Evolutionary conservation across 2,113 vertebrate genomes (phyloP), one percentile per base, ranked within the genome.

Genomic region (Notiomystis cincta): DNA sequence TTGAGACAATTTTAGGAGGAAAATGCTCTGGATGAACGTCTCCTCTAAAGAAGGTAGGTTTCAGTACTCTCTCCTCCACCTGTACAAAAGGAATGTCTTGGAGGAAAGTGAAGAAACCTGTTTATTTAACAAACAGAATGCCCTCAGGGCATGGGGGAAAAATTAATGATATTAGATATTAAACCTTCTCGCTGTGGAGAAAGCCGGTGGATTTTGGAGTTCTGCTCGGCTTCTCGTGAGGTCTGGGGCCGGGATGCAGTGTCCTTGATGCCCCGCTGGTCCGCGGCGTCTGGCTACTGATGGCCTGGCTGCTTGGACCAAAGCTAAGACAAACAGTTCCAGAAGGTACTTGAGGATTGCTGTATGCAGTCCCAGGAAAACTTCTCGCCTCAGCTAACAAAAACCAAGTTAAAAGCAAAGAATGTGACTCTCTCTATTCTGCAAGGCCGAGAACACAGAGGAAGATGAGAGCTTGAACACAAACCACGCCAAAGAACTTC

Each of bases 251-350:
- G 7, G 62, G 30, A 65, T 65, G 61, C 40, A 22, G 61, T 44
- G 62, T 44, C 40, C 61, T 7, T 7, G 6, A 6, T 4, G 2
- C 13, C 13, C 61, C 5, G 4, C 61, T 2, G 2, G 38, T 42
- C 61, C 40, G 44, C 30, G 15, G 42, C 42, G 1, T 44, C 40
- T 13, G 10, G 40, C 21, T 44, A n/a, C 62, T 23, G 2, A 16
- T 65, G 37, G 14, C 44, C 30, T 45, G 30, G 30, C 44, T 21
- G 16, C 15, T 65, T 6, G 3, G 23, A 44, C 40, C 1, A 14
- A 28, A 64, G 40, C 40, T 33, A 64, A 64, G 62, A 13, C 42
- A 40, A 44, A 64, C 40, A 64, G 40, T 16, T 64, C 30, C 62
- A 44, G 40, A 64, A 64, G 40, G 33, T 40, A 64, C 62, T 10